These are phyloP conservation scores for Scelioninae gen. 1 DNA, from an alignment of 2,888 invertebrate genomes.

Conservation along the genomic window DNA sequence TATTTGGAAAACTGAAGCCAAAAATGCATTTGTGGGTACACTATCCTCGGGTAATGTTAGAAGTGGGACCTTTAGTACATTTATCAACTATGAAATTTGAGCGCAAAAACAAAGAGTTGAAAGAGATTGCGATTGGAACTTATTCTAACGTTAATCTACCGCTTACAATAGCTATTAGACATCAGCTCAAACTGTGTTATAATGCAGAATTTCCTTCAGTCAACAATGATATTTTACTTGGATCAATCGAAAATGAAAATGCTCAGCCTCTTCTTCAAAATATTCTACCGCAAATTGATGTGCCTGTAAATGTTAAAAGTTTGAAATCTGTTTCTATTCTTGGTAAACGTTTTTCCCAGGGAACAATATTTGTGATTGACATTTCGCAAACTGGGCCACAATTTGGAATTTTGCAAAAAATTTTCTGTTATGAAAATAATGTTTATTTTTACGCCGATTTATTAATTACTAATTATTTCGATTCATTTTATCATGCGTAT, in stretches of 20 bases:
- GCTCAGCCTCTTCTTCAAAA: background rate
- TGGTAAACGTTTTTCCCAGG: conserved; percentile 11
- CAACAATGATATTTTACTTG: background rate
- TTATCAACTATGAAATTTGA: background rate
- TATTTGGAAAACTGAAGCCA: too few species aligned
- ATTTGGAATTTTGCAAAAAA: conserved; percentile 16
- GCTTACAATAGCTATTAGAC: conserved; percentile 2
- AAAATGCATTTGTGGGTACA: too few species aligned
- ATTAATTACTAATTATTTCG: background rate
- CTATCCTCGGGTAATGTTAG: too few species aligned
- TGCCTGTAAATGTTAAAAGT: background rate
- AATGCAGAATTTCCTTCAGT: background rate
- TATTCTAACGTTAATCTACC: background rate
- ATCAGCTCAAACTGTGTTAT: conserved; percentile 17
- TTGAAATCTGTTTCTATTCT: conserved; percentile 18
- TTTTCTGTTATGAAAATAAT: conserved; percentile 5
- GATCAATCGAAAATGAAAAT: conserved; percentile 5
- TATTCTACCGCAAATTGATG: background rate
- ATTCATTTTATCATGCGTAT: conserved; percentile 15
- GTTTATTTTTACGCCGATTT: background rate
- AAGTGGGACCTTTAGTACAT: too few species aligned
- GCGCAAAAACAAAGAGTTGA: conserved; percentile 8
- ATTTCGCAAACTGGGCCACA: conserved; percentile 1
- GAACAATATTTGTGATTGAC: conserved; percentile 7
- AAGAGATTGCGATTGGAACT: conserved; percentile 1